Evolutionary conservation across 2,888 invertebrate genomes (phyloP), one percentile per base, ranked within the genome.

Genomic region (Nowickia ferox): DNA sequence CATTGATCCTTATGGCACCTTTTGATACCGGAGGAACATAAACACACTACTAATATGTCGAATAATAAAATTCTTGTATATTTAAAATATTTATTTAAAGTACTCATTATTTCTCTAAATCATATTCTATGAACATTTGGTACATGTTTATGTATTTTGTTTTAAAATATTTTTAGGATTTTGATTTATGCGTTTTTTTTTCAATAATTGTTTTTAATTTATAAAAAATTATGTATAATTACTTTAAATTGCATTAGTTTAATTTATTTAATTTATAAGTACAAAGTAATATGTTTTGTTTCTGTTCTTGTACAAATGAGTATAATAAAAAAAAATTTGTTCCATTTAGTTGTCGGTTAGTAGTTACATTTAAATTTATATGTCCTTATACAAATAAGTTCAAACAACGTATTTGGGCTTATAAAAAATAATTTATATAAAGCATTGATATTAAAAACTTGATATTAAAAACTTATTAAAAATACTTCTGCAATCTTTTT

Each of bases 291-390:
- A 63, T 44, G 30, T 69, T 63, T 76, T 59, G 30, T 13, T 68
- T 81, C 65, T 88, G 55, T 88, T 86, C 63, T 86, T 87, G 88
- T 89, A 89, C 89, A 89, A 88, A 89, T 89, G 88, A 89, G 83
- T 84, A 86, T 89, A 89, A 87, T 87, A 59, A 69, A 83, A 87
- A 76, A 87, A n/a, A n/a, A n/a, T 86, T 74, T 87, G 69, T 82
- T 85, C 71, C 69, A 74, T 81, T 84, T 86, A 80, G 76, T 78
- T 84, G 78, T 86, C 81, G 75, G 51, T 84, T 84, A 78, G 77
- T 81, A 75, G 84, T 75, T 63, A 81, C 74, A 84, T 84, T 84
- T 74, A 80, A 61, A 57, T 66, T 48, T 46, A 80, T 48, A 48
- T 79, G 63, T 72, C 13, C 15, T 44, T 65, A 53, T 30, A 61